These are phyloP conservation scores for Vanacampus margaritifer DNA, from an alignment of 2,113 vertebrate species.

Conservation along the genomic window DNA sequence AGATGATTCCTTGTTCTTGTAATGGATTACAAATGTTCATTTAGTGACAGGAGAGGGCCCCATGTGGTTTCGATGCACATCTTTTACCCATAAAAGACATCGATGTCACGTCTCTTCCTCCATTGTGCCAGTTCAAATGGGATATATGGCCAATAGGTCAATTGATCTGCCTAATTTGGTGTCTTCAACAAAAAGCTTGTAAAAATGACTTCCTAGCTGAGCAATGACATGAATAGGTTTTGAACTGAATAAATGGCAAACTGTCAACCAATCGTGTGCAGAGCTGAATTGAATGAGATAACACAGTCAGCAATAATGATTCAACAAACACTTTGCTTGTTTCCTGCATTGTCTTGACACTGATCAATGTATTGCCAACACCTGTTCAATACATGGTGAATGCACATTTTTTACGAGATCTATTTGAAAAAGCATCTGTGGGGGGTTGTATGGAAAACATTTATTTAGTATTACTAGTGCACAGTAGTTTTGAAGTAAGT, in stretches of 20 bases:
- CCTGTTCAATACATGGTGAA: conserved; percentile 4
- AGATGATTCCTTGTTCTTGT: conserved; percentile 11
- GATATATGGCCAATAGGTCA: conserved; percentile 6
- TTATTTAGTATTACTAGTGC: too few relatives aligned
- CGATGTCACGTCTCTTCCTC: neutral
- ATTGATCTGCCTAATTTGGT: conserved; percentile 11
- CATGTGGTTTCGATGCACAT: neutral
- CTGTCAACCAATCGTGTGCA: conserved; percentile 15
- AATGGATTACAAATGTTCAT: neutral
- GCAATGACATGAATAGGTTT: conserved; percentile 20
- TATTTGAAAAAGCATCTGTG: neutral
- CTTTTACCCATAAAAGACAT: conserved; percentile 11
- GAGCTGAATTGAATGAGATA: conserved; percentile 16
- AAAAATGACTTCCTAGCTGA: conserved; percentile 5
- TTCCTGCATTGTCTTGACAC: conserved; percentile 23
- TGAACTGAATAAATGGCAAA: conserved; percentile 10
- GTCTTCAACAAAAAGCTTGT: conserved; percentile 2
- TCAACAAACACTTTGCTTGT: conserved; percentile 30
- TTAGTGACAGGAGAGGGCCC: conserved; percentile 1
- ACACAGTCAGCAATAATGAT: conserved; percentile 35
- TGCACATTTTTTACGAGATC: neutral
- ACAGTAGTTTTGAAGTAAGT: too few relatives aligned
- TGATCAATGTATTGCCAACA: conserved; percentile 12
- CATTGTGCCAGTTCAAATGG: neutral
- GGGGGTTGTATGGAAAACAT: too few relatives aligned